phyloP scores from a whole-genome alignment of 1,140 invertebrate genomes.

The Marisa cornuarietis region DNA sequence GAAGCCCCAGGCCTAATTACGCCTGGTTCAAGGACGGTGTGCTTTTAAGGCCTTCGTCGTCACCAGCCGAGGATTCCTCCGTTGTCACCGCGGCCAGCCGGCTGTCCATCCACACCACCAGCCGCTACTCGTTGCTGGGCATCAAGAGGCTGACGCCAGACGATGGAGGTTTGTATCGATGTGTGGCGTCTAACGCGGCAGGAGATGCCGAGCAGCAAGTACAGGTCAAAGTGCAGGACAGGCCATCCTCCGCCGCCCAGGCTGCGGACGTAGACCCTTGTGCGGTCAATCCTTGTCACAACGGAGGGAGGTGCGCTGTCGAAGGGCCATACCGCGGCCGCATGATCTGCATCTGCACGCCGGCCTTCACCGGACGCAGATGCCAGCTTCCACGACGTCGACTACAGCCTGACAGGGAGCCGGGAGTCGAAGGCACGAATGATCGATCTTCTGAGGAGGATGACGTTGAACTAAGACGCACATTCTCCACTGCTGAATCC shows the following conservation, averaged over 20 bases:
- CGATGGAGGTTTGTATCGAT: slow-evolving; percentile 9
- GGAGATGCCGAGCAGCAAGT: slow-evolving; percentile 9
- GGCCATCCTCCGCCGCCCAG: background rate
- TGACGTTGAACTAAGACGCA: background rate
- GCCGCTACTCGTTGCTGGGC: slow-evolving; percentile 6
- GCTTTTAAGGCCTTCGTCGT: background rate
- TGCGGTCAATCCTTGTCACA: background rate
- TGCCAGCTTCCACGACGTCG: slow-evolving; percentile 10
- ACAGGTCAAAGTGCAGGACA: background rate
- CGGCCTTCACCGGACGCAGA: slow-evolving; percentile 1
- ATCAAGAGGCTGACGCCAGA: slow-evolving; percentile 9
- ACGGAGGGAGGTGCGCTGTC: slow-evolving; percentile 9
- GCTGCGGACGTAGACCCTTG: background rate
- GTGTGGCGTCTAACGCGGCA: slow-evolving; percentile 8
- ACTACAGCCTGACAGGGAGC: background rate
- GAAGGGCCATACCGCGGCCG: background rate
- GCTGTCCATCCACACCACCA: background rate
- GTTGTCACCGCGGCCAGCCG: no score
- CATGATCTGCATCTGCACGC: background rate
- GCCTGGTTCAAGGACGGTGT: slow-evolving; percentile 14
- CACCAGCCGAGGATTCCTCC: no score
- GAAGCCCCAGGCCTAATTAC: slow-evolving; percentile 7
- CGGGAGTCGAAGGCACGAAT: background rate
- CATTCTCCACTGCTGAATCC: no score
- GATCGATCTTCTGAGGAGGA: background rate